These are phyloP conservation scores for Drosophila incognita DNA, from an alignment of 2,888 invertebrate species.

Conservation along the genomic window DNA sequence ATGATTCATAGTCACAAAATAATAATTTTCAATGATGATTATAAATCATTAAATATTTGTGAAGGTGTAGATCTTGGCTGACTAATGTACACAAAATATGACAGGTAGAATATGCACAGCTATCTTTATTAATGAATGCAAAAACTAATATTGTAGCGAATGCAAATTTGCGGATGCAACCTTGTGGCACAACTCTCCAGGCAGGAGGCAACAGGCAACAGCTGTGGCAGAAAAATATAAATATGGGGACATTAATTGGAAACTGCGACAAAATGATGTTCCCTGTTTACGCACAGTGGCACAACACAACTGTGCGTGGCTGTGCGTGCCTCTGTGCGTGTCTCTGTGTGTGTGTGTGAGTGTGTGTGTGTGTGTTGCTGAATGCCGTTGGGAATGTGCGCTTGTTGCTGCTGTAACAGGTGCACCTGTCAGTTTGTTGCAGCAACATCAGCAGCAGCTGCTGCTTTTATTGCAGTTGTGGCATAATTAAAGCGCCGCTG, in stretches of 20 bases:
- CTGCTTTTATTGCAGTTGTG: slow-evolving; percentile 29
- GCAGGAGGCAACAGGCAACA: slow-evolving; percentile 2
- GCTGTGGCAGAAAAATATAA: slow-evolving; percentile 5
- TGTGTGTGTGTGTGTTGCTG: slow-evolving; percentile 7
- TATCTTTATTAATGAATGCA: background rate
- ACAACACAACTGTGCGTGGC: slow-evolving; percentile 1
- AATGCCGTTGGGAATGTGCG: slow-evolving; percentile 52
- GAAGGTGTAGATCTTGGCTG: background rate
- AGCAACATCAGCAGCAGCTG: slow-evolving; percentile 6
- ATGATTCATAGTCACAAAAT: background rate
- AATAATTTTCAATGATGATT: background rate
- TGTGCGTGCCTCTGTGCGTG: background rate
- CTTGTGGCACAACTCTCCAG: background rate
- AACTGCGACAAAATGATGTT: slow-evolving; percentile 39
- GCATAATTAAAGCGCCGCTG: slow-evolving; percentile 38
- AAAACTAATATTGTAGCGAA: slow-evolving; percentile 3
- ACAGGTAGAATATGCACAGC: background rate
- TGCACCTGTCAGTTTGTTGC: slow-evolving; percentile 39
- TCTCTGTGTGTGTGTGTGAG: background rate
- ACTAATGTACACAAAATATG: background rate
- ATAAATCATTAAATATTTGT: background rate
- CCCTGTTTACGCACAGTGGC: slow-evolving; percentile 21
- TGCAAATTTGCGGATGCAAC: background rate
- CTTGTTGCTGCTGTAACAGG: slow-evolving; percentile 50
- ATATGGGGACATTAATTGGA: slow-evolving; percentile 5